Evolutionary conservation across 2,888 invertebrate species (phyloP).

Genomic region (Mythimna ferrago): DNA sequence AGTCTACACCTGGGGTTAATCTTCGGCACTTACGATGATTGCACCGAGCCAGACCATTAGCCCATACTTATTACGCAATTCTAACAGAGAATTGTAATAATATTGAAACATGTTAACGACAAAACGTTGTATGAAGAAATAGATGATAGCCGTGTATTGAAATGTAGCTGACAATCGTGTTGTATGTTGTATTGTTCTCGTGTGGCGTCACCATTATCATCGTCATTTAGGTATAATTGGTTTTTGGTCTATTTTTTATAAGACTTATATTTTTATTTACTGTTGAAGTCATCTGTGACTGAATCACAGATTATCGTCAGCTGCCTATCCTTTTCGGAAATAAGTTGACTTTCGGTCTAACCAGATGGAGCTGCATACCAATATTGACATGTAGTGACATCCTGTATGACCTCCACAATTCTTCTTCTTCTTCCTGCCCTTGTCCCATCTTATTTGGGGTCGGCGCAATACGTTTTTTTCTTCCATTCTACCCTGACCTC

Average conservation of each 20-base stretch:
- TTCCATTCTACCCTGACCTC: too few relatives aligned
- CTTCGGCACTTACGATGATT: slow-evolving; percentile 39
- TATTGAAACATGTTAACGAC: slow-evolving; percentile 23
- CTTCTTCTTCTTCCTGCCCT: too few relatives aligned
- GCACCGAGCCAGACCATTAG: slow-evolving; percentile 37
- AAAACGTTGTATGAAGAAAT: slow-evolving; percentile 30
- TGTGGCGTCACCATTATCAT: neutral
- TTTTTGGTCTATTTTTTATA: neutral
- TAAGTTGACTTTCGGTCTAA: too few relatives aligned
- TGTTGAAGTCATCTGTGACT: neutral
- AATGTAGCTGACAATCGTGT: slow-evolving; percentile 13
- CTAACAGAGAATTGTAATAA: slow-evolving; percentile 23
- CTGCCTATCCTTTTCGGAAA: too few relatives aligned
- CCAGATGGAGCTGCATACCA: too few relatives aligned
- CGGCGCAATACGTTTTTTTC: too few relatives aligned
- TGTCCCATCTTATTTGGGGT: too few relatives aligned
- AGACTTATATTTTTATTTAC: neutral
- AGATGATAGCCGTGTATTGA: slow-evolving; percentile 10
- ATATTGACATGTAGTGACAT: too few relatives aligned
- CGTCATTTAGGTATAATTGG: neutral
- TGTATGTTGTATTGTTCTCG: slow-evolving; percentile 12
- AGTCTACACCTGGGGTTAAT: neutral
- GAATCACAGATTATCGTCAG: too few relatives aligned
- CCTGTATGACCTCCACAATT: too few relatives aligned
- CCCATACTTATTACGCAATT: slow-evolving; percentile 41